phyloP scores from a whole-genome alignment of 2,797 vertebrate genomes.

The Echiichthys vipera region DNA sequence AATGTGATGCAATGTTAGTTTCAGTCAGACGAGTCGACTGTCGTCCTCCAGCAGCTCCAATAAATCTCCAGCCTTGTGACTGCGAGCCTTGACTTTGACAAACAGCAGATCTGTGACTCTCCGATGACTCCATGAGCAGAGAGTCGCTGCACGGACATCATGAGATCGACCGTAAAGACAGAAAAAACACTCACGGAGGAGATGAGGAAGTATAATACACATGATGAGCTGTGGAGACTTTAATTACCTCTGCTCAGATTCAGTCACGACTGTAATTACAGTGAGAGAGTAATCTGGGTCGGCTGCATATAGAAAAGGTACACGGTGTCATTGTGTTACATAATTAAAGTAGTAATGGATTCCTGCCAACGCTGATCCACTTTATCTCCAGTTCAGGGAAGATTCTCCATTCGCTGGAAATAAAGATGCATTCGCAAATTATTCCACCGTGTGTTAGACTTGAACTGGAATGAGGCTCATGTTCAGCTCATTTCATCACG shows the following conservation, averaged over 20 bases:
- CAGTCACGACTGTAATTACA: slow-evolving; percentile 24
- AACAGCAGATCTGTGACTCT: not conserved
- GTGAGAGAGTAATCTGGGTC: slow-evolving; percentile 26
- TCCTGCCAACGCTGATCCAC: not conserved
- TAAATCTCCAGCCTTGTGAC: no score
- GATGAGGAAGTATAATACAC: not conserved
- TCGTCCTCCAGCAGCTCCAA: no score
- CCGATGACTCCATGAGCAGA: not conserved
- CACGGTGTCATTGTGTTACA: slow-evolving; percentile 23
- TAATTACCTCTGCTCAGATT: slow-evolving; percentile 17
- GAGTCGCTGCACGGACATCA: not conserved
- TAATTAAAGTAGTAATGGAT: slow-evolving; percentile 33
- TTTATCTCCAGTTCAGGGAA: not conserved
- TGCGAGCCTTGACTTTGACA: no score
- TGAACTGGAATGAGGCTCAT: not conserved
- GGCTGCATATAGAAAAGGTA: slow-evolving; percentile 25
- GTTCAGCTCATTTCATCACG: not conserved
- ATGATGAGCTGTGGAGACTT: no score
- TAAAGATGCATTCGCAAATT: not conserved
- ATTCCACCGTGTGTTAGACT: no score
- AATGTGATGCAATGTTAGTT: no score
- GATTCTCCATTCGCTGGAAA: not conserved
- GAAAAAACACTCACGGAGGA: not conserved
- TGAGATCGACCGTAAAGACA: not conserved
- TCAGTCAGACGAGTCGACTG: no score